Evolutionary conservation across 2,888 invertebrate species (phyloP), one percentile per base, ranked within the genome.

Genomic region (Teleiodes luculella): DNA sequence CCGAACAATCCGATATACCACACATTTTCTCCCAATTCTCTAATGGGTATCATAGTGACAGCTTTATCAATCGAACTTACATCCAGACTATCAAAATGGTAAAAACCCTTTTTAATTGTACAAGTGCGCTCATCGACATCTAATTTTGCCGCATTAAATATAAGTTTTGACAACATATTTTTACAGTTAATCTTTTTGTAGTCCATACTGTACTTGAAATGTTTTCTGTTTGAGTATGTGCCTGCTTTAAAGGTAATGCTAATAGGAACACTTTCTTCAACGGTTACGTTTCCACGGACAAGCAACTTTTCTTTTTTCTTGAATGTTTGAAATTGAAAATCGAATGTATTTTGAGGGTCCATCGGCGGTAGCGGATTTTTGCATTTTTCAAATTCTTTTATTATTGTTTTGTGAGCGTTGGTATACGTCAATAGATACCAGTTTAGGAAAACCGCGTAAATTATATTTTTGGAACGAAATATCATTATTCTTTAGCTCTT

Each of bases 171-270:
- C 3, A 47, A 10, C 2, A 31, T 10, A 18, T 47, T 47, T 47
- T 18, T 47, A 18, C 47, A 47, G 16, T 18, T 47, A 16, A 47
- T 13, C 1, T 18, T 16, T 33, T 18, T 16, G n/a, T 47, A 47
- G 4, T 16, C 11, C 10, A 33, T 3, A 16, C 33, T 47, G 8
- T 47, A 47, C 5, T 33, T 16, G 0, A 20, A 3, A 8, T 11
- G 18, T 14, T 10, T 33, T 2, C 33, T 56, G 3, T 57, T 39
- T 56, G 59, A 65, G 6, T 61, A 57, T 0, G 62, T 57, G 0
- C 67, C 70, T 14, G 65, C 57, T 59, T 63, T 70, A 11, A 71
- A 58, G 16, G 57, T 64, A 62, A 58, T 67, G 37, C 56, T 63
- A 54, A 66, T 63, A 56, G 65, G 51, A 33, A 74, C 28, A 14